Conservation (phyloP, 2,888 invertebrate genomes). For the Polia nebulosa region DNA sequence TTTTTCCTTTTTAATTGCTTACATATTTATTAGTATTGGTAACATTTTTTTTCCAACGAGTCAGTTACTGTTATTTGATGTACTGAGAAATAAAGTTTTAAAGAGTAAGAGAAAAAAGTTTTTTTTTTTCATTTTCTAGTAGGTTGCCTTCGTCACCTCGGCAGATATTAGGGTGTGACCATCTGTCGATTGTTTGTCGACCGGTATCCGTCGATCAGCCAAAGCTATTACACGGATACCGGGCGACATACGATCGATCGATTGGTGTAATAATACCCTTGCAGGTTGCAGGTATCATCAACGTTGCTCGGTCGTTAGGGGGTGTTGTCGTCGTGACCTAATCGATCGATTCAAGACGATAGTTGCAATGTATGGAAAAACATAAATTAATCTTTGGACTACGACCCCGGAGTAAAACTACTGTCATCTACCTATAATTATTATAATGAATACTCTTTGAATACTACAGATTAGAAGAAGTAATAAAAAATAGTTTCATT, state of each 20-base stretch:
- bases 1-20: conserved; percentile 34
- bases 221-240: no score
- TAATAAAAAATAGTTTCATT: conserved; percentile 14
- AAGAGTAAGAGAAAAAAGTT: conserved; percentile 69
- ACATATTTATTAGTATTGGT: conserved; percentile 63
- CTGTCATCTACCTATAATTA: no score
- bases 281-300: conserved; percentile 15
- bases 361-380: background rate
- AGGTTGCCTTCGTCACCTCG: conserved; percentile 9
- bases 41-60: conserved; percentile 63
- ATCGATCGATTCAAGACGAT: background rate
- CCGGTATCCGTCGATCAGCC: no score
- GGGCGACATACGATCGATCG: no score
- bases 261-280: no score
- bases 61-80: conserved; percentile 69
- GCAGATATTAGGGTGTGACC: no score
- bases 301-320: background rate
- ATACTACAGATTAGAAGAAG: no score
- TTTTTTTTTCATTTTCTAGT: conserved; percentile 58
- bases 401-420: conserved; percentile 35
- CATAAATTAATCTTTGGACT: conserved; percentile 26
- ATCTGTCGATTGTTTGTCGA: no score
- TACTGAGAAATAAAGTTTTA: conserved; percentile 68
- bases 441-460: background rate
- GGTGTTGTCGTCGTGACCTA: background rate